Base-by-base conservation (phyloP, 2,113 vertebrate genomes). In the Brachionichthys hirsutus region DNA sequence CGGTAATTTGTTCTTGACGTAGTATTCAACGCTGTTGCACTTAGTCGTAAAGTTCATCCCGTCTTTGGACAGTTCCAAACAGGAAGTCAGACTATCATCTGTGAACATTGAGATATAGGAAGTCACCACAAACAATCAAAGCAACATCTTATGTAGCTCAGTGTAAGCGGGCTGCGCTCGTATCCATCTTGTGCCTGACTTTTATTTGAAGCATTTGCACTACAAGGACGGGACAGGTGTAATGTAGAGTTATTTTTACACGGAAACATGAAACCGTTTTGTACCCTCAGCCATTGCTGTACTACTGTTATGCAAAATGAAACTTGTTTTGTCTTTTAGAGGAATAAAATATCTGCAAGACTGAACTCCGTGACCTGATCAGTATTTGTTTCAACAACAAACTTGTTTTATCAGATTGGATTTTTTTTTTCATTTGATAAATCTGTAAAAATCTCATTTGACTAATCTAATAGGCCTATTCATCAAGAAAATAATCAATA, bases 151-250 rank as follows among this genome's bases (percentile, higher is more conserved):
- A 35, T 9, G 4, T 9, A 4, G 34, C 9, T 6, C 4, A 35
- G 34, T 35, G 34, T 35, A 9, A 35, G 4, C 9, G 9, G 34
- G 9, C 34, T 9, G n/a, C 22, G 63, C 77, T 80, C 71, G 52
- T 78, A 65, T 73, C 73, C 77, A 77, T 83, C 78, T 73, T 51
- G 85, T 87, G 86, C 86, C 88, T 88, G 80, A 86, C 78, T 85
- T 83, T 85, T n/a, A 78, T 85, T 81, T 85, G 62, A 85, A 76
- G 84, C 73, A 54, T 88, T 89, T 88, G 88, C 88, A 89, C 88
- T 89, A 87, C 66, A 63, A 81, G 67, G 83, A 70, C 17, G 80
- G 81, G 80, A 79, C 80, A 62, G 73, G 77, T 67, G 66, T 24
- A 68, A 73, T 70, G 45, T 41, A 80, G 68, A 83, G 53, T 77